Base-by-base conservation (phyloP, 2,888 invertebrate genomes). In the Sericinus montela region DNA sequence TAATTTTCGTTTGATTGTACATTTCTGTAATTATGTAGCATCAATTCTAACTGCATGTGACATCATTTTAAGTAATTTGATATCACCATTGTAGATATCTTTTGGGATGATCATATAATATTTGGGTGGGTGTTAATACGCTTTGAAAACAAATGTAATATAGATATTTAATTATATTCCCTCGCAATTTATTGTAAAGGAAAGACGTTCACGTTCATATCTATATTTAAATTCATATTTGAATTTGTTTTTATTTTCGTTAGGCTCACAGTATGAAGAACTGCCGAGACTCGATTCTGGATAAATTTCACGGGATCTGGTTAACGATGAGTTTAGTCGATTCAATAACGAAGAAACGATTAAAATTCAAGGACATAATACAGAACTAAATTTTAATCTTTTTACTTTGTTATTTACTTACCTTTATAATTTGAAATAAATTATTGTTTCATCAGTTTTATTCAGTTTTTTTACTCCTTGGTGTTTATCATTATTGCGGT, bases 231-330 rank as follows among this genome's bases (percentile, higher is more conserved):
- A 28, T 29, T 40, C 29, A 83, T 84, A 75, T 84, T 82, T 84
- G 72, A 85, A 74, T 63, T 62, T 51, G 10, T 52, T 74, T 83
- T 75, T 76, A 65, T 81, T 80, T 70, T 72, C 77, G 81, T 67
- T 84, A 88, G 87, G 86, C 87, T 88, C 72, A 88, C 87, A 53
- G 83, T 88, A 58, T 88, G 87, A 88, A 82, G 85, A 76, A 55
- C 67, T 62, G 67, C 59, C 72, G 67, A 67, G 53, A 48, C 32
- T 60, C 65, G 54, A 56, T 63, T 60, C 66, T 62, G 75, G 72
- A 66, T 64, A 51, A 53, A 61, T 63, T 58, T 70, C 66, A 64
- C 66, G 62, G 62, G 30, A 38, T 38, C 30, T 38, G 16, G 3
- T 14, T 32, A 29, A 44, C 19, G 13, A 38, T 14, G 34, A 34